These are phyloP conservation scores for Oxycera nigricornis DNA, from an alignment of 2,888 invertebrate species.

Conservation along the genomic window DNA sequence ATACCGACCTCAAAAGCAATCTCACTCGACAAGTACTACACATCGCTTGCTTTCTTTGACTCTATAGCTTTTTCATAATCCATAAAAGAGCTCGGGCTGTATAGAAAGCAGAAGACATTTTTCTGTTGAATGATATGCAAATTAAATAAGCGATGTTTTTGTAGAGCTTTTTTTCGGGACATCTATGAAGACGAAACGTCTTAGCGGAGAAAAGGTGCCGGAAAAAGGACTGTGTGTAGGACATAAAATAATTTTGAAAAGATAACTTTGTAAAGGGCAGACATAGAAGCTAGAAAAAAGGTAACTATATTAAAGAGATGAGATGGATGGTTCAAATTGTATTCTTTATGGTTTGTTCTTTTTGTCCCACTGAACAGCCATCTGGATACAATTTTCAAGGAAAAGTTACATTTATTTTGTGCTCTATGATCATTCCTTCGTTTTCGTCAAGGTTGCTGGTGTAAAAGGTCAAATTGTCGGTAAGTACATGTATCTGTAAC, in stretches of 20 bases:
- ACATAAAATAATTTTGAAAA: not conserved
- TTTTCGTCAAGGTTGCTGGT: too few relatives aligned
- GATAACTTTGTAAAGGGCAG: not conserved
- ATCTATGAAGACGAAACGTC: not conserved
- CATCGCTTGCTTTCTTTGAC: not conserved
- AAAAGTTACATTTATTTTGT: not conserved
- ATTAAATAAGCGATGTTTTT: slow-evolving; percentile 30
- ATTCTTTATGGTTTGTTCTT: not conserved
- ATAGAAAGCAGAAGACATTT: slow-evolving; percentile 1
- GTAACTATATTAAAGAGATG: slow-evolving; percentile 18
- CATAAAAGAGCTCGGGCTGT: slow-evolving; percentile 15
- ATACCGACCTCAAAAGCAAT: slow-evolving; percentile 20
- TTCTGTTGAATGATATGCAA: slow-evolving; percentile 25
- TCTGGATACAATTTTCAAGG: not conserved
- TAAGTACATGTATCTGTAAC: too few relatives aligned
- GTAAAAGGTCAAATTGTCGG: too few relatives aligned
- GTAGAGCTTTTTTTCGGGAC: not conserved
- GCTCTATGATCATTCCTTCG: too few relatives aligned
- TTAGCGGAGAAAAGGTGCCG: not conserved
- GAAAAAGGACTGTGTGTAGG: not conserved
- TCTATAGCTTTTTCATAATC: slow-evolving; percentile 25
- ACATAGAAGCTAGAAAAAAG: not conserved
- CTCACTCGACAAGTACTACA: not conserved
- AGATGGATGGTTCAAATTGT: not conserved
- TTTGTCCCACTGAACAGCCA: not conserved